Conservation (phyloP, 2,888 invertebrate genomes). For the Tenthredo notha region DNA sequence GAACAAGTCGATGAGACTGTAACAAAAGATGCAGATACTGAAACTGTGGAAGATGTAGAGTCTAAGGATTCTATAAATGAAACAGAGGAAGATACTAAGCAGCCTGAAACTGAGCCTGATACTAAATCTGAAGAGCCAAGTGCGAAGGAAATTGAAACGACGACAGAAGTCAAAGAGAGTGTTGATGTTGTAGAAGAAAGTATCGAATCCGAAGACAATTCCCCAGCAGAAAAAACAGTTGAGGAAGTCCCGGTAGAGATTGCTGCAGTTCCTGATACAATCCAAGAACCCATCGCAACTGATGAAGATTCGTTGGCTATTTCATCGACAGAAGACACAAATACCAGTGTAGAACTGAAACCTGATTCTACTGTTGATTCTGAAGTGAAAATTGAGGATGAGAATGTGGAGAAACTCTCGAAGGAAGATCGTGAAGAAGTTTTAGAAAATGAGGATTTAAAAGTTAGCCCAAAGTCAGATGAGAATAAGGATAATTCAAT, state of each 20-base stretch:
- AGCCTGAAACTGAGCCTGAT: constrained; percentile 62
- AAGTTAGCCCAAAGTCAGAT: constrained; percentile 85
- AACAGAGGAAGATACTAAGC: constrained; percentile 48
- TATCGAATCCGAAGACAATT: constrained; percentile 44
- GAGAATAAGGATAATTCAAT: constrained; percentile 75
- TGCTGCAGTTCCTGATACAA: constrained; percentile 58
- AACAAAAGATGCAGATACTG: constrained; percentile 45
- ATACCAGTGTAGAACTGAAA: constrained; percentile 22
- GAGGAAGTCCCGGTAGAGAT: constrained; percentile 51
- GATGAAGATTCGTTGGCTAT: constrained; percentile 2
- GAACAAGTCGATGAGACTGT: constrained; percentile 48
- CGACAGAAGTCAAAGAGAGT: constrained; percentile 56
- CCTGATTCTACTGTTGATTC: constrained; percentile 11
- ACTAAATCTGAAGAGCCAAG: constrained; percentile 59
- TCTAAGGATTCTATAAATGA: constrained; percentile 52
- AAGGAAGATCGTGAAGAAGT: constrained; percentile 40
- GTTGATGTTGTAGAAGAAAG: constrained; percentile 54
- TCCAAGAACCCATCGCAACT: constrained; percentile 56
- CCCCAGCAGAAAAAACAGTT: constrained; percentile 31
- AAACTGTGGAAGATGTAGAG: constrained; percentile 55
- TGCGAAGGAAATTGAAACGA: constrained; percentile 58
- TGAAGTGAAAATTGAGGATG: constrained; percentile 37
- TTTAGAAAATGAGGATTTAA: constrained; percentile 83
- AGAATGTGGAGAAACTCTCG: constrained; percentile 13
- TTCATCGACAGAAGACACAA: constrained; percentile 37